Evolutionary conservation across 2,888 invertebrate species (phyloP).

Genomic region (Pinctada fucata): DNA sequence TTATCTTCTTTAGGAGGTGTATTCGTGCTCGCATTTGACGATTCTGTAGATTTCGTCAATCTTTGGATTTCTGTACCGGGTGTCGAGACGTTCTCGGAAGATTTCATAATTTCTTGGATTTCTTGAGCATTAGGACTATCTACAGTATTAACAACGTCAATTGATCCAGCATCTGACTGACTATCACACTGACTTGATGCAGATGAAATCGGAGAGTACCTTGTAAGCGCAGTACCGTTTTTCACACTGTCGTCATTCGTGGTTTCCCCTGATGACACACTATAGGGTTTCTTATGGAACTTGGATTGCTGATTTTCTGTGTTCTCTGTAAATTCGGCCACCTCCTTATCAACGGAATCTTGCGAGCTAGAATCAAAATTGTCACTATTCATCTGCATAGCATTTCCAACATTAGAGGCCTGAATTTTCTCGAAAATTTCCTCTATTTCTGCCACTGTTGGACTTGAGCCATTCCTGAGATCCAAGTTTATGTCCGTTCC

Average conservation of each 20-base stretch:
- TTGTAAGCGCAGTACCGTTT: neutral
- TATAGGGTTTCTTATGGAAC: neutral
- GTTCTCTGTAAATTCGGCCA: neutral
- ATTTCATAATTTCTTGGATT: slow-evolving; percentile 1
- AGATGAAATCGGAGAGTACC: slow-evolving; percentile 25
- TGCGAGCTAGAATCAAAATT: neutral
- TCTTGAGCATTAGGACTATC: neutral
- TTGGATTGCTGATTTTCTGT: neutral
- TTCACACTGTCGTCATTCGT: neutral
- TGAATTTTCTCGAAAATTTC: slow-evolving; percentile 20
- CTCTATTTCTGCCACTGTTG: slow-evolving; percentile 18
- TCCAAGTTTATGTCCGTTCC: slow-evolving; percentile 10
- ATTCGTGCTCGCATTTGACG: neutral
- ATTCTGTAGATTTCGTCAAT: neutral
- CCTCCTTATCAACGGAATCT: neutral
- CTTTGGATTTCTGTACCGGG: neutral
- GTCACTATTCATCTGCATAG: neutral
- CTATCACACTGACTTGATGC: slow-evolving; percentile 24
- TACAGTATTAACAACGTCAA: neutral
- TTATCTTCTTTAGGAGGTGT: neutral
- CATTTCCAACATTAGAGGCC: neutral
- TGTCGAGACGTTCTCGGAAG: neutral
- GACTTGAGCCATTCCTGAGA: slow-evolving; percentile 8
- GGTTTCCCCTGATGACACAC: neutral
- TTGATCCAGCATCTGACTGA: neutral